Conservation (phyloP, 2,113 vertebrate species). For the Calyptommatus sinebrachiatus region DNA sequence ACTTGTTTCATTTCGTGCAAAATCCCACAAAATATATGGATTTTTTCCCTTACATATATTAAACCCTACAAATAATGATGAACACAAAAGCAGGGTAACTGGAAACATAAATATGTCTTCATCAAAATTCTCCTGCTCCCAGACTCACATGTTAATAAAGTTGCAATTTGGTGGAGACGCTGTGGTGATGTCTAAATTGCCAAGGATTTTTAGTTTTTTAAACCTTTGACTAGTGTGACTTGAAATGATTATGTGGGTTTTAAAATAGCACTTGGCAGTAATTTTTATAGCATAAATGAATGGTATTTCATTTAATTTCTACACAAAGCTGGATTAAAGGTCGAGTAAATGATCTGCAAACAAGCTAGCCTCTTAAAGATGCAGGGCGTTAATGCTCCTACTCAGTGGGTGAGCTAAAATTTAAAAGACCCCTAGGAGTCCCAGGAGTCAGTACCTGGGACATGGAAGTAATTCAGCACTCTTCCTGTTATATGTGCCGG, state of each 20-base stretch:
- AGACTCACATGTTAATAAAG: slow-evolving; percentile 62
- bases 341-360: slow-evolving; percentile 39
- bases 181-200: slow-evolving; percentile 47
- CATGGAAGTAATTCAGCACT: neutral
- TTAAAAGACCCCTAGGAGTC: slow-evolving; percentile 5
- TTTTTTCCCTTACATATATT: neutral
- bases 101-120: slow-evolving; percentile 61
- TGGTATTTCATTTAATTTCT: slow-evolving; percentile 47
- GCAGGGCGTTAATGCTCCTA: neutral
- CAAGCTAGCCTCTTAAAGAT: slow-evolving; percentile 23
- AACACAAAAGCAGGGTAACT: slow-evolving; percentile 28
- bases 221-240: slow-evolving; percentile 66
- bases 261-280: slow-evolving; percentile 62
- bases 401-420: neutral
- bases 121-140: slow-evolving; percentile 43
- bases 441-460: neutral
- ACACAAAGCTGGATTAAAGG: slow-evolving; percentile 41
- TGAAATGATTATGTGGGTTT: slow-evolving; percentile 60
- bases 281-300: slow-evolving; percentile 52
- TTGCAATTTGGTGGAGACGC: slow-evolving; percentile 63
- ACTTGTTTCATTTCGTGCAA: slow-evolving; percentile 11
- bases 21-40: slow-evolving; percentile 1
- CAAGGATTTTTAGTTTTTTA: slow-evolving; percentile 50
- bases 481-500: neutral
- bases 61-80: slow-evolving; percentile 35